Percentiles rank a stretch among this genome's conserved stretches.
Evolutionary conservation across 35 echinoderm and acorn worm genomes (phyloP).

Genomic region (Eucidaris tribuloides): DNA sequence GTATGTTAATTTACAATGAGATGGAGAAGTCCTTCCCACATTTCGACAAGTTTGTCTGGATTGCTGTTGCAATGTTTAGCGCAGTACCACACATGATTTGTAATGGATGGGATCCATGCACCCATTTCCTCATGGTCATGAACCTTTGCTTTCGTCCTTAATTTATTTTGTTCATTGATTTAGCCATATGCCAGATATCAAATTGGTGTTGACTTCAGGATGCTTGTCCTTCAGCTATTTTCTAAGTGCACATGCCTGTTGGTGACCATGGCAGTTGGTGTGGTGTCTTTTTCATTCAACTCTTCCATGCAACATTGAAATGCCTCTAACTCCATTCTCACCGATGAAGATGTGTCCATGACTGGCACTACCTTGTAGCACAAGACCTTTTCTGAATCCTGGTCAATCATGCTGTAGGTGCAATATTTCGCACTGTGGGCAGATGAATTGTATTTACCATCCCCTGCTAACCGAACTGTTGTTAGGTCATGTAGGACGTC

Average conservation of each 20-base stretch:
- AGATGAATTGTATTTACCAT: constrained; percentile 21
- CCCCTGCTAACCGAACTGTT: neutral
- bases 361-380: neutral
- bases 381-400: neutral
- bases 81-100: constrained; percentile 40
- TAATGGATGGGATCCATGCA: constrained; percentile 17
- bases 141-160: neutral
- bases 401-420: constrained; percentile 31
- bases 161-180: neutral
- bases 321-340: constrained; percentile 30
- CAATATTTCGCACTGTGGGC: constrained; percentile 57
- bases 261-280: neutral
- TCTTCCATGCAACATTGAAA: neutral
- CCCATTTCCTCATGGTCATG: constrained; percentile 19
- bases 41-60: too few species aligned
- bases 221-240: constrained; percentile 11
- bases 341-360: neutral
- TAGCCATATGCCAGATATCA: constrained; percentile 35
- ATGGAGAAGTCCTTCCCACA: neutral
- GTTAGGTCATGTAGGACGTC: neutral
- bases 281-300: neutral
- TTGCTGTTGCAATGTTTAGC: constrained; percentile 17
- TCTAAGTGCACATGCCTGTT: neutral
- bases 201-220: constrained; percentile 12
- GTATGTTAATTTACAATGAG: neutral